Conservation (phyloP, 2,797 vertebrate species). For the Rhodeus uyekii region DNA sequence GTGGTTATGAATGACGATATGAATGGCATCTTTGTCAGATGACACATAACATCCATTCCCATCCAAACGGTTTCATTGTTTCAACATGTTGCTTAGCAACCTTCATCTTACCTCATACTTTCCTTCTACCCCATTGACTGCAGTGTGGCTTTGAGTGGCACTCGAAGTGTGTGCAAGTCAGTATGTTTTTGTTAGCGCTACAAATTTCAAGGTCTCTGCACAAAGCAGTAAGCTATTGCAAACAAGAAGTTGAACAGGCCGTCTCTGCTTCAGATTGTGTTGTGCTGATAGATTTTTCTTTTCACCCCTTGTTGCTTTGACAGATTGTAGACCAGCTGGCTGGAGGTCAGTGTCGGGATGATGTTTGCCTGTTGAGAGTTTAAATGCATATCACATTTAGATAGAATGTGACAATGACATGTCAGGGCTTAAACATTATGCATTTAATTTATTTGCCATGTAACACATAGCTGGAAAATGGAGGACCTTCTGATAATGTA, state of each 20-base stretch:
- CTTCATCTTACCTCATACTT: slow-evolving; percentile 43
- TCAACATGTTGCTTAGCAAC: slow-evolving; percentile 74
- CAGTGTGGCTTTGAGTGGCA: slow-evolving; percentile 61
- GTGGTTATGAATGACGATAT: slow-evolving; percentile 13
- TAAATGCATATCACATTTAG: slow-evolving; percentile 23
- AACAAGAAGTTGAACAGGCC: slow-evolving; percentile 69
- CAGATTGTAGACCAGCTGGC: slow-evolving; percentile 48
- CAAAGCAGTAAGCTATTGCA: slow-evolving; percentile 64
- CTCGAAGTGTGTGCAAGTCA: slow-evolving; percentile 45
- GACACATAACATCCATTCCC: slow-evolving; percentile 69
- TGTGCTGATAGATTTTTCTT: slow-evolving; percentile 67
- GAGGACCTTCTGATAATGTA: slow-evolving; percentile 6
- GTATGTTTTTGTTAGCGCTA: slow-evolving; percentile 47
- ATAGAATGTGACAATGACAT: slow-evolving; percentile 3
- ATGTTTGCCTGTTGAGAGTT: slow-evolving; percentile 23
- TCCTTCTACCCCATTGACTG: slow-evolving; percentile 63
- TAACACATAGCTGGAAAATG: background rate
- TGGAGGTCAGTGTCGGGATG: slow-evolving; percentile 20
- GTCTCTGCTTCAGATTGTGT: slow-evolving; percentile 67
- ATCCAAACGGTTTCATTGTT: slow-evolving; percentile 74
- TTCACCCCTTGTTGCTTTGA: slow-evolving; percentile 44
- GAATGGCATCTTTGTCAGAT: slow-evolving; percentile 54
- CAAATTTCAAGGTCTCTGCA: slow-evolving; percentile 64
- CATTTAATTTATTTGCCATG: slow-evolving; percentile 3
- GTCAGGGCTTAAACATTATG: slow-evolving; percentile 2